Base-by-base conservation (phyloP, 2,797 vertebrate species). In the Telmatherina bonti region DNA sequence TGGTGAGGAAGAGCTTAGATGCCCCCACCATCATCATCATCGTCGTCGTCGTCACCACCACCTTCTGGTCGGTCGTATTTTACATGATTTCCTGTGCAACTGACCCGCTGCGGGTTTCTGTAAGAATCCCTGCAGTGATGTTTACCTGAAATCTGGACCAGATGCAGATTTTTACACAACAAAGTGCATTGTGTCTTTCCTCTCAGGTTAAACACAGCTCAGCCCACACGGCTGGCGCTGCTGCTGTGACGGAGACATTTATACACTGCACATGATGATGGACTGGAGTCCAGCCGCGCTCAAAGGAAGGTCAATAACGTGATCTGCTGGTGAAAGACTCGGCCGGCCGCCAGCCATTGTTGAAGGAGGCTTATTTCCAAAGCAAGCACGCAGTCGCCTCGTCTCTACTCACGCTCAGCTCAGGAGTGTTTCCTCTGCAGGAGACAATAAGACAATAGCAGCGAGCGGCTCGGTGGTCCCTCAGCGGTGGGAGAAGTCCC, bases 361-460 rank as follows among this genome's bases (percentile, higher is more conserved):
- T 74, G 55, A 18, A 22, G 13, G 61, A 58, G 41, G 59, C 47
- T 67, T 62, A 62, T 62, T 67, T 75, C 81, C 73, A 81, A 81
- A 81, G 77, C 45, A 76, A 62, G 76, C 73, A 85, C 79, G 79
- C 83, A 43, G 74, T 70, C 80, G 61, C 70, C 80, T 72, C 49
- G 70, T 87, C 82, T 83, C 81, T 62, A 81, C 85, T 76, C 61
- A 29, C 36, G 70, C 87, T 89, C 70, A 77, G 79, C 81, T 85
- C 74, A 54, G 35, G 72, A 93, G 81, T 90, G 76, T 88, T 91
- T 93, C 90, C 92, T 78, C 72, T 0, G 18, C 57, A 87, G 88
- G 86, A 93, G 89, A 87, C 81, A 84, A 90, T 89, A 80, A 86
- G 85, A 92, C 92, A 91, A 92, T 89, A 80, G 87, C 77, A 79